Evolutionary conservation across 2,888 invertebrate species (phyloP), one percentile per base, ranked within the genome.

Genomic region (Brachypalpus laphriformis): DNA sequence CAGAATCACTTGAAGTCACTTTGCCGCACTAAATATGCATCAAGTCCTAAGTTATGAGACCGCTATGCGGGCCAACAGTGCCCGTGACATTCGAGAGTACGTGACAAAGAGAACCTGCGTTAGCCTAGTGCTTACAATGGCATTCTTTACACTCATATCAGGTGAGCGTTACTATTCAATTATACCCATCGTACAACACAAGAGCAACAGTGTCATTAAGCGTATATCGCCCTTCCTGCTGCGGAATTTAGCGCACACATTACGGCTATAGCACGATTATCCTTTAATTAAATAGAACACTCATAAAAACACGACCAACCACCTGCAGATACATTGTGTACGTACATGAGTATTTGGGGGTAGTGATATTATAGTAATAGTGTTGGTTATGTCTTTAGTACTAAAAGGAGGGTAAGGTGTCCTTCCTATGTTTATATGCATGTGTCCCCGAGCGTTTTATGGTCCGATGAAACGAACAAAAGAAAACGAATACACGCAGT

Each of bases 21-120:
- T 45, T 3, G 25, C 14, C 74, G 70, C 16, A 42, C 11, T 5
- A 45, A 86, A 82, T 65, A 92, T 92, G 92, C 91, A 92, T 89
- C 91, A 91, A 87, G 91, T 92, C 76, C 89, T 92, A 57, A 92
- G 92, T 87, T 92, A 91, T 87, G 92, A 92, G 87, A 91, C 92
- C 77, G 91, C 92, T 25, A 91, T 92, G 87, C 89, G 91, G 88
- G 90, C 91, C 80, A 91, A 90, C 76, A 90, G 89, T 72, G 90
- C 90, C 14, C 90, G 91, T 40, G 91, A 92, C 72, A 89, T 90
- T 82, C 90, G 91, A 22, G 91, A 91, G 86, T 91, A 91, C 82
- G 89, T 92, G 47, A 90, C 90, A 51, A 92, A 91, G 88, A 89
- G 92, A 70, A 92, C 91, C 56, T 92, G 92, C 82, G 89, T 91